Conservation (phyloP, 2,888 invertebrate species). For the Asteroscopus sphinx region DNA sequence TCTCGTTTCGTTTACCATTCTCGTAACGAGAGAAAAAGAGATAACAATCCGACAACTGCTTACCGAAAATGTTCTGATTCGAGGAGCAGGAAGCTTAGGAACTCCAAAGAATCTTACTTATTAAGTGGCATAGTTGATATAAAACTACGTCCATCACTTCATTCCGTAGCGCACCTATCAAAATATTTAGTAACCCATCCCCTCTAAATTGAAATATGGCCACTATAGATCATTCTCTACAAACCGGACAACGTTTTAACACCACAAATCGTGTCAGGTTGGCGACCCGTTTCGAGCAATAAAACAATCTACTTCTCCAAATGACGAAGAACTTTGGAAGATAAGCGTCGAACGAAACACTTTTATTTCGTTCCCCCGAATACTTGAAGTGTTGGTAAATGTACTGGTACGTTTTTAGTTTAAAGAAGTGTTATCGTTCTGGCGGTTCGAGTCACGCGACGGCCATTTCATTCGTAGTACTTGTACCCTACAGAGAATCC, state of each 20-base stretch:
- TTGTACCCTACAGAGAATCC: conserved; percentile 36
- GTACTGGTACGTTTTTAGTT: conserved; percentile 49
- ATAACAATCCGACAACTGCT: too few relatives aligned
- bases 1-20: too few relatives aligned
- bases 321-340: conserved; percentile 48
- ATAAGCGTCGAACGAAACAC: conserved; percentile 48
- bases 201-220: conserved; percentile 35
- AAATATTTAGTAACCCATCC: conserved; percentile 38
- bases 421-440: conserved; percentile 56
- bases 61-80: too few relatives aligned
- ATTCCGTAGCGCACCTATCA: conserved; percentile 23
- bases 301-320: conserved; percentile 52
- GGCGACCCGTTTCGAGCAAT: conserved; percentile 46
- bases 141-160: conserved; percentile 27
- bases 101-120: too few relatives aligned
- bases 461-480: conserved; percentile 37
- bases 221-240: conserved; percentile 34
- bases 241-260: conserved; percentile 36
- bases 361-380: conserved; percentile 52
- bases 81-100: too few relatives aligned
- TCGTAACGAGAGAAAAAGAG: too few relatives aligned
- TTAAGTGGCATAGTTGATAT: not conserved
- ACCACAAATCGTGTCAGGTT: conserved; percentile 49
- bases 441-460: conserved; percentile 53
- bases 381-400: conserved; percentile 52